Conservation (phyloP, 2,888 invertebrate genomes). For the Stenodera caucasica region DNA sequence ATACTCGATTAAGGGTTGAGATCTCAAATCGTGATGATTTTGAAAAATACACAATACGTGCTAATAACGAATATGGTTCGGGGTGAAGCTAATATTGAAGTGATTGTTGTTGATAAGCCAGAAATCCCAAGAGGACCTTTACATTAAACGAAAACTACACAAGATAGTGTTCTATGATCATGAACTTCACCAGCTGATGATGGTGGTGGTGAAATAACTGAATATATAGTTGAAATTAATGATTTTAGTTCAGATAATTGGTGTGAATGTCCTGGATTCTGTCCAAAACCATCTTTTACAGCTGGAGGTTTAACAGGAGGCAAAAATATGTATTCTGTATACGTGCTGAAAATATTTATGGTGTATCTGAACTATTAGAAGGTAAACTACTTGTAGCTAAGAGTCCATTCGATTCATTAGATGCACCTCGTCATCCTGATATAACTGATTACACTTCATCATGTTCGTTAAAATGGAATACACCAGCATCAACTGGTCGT, state of each 20-base stretch:
- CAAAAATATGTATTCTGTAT: conserved; percentile 93
- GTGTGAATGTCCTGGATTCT: conserved; percentile 92
- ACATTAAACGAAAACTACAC: conserved; percentile 78
- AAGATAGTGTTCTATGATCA: conserved; percentile 80
- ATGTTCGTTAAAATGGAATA: conserved; percentile 88
- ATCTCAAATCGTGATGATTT: conserved; percentile 84
- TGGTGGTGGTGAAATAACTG: conserved; percentile 92
- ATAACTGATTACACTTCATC: conserved; percentile 76
- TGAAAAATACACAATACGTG: conserved; percentile 84
- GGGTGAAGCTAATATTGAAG: conserved; percentile 91
- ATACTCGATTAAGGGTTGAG: conserved; percentile 81
- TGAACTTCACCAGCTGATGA: conserved; percentile 91
- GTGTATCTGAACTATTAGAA: conserved; percentile 91
- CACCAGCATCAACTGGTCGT: conserved; percentile 88
- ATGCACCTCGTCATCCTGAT: conserved; percentile 83
- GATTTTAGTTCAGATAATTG: conserved; percentile 91
- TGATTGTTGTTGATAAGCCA: conserved; percentile 93
- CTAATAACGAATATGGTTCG: conserved; percentile 82
- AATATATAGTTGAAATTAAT: conserved; percentile 93
- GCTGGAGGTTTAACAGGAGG: conserved; percentile 92
- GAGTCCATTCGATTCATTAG: conserved; percentile 95
- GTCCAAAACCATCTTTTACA: conserved; percentile 86
- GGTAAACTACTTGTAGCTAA: conserved; percentile 90
- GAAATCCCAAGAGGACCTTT: conserved; percentile 88
- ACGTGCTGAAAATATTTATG: conserved; percentile 95